phyloP scores from a whole-genome alignment of 1,140 invertebrate species.

The Reticulitermes speratus region DNA sequence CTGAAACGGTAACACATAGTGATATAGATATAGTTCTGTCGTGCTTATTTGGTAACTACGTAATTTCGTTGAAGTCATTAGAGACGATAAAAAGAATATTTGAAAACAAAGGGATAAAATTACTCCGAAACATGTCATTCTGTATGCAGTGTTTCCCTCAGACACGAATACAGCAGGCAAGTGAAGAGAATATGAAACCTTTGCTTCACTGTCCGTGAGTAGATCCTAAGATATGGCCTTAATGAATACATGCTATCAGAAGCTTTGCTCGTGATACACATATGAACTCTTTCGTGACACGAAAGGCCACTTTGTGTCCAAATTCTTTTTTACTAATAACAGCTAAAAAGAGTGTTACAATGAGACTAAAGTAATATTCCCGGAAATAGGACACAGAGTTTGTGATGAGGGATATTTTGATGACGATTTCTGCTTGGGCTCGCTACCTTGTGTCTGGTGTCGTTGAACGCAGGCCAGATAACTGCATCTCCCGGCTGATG shows the following conservation, averaged over 20 bases:
- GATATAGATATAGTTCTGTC: too few species aligned
- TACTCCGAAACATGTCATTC: background rate
- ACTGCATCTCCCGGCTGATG: background rate
- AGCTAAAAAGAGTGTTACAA: background rate
- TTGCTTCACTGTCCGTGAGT: background rate
- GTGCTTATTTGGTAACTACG: too few species aligned
- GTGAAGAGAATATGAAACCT: background rate
- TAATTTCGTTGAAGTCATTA: too few species aligned
- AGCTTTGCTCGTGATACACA: background rate
- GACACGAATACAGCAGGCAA: background rate
- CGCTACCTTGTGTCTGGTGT: background rate
- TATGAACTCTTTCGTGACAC: background rate
- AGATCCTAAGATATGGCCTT: background rate
- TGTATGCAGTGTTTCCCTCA: background rate
- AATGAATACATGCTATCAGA: background rate
- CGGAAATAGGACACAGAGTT: background rate
- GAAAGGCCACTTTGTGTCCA: background rate
- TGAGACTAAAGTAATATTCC: background rate
- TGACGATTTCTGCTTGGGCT: background rate
- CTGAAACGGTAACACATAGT: too few species aligned
- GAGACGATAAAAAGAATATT: too few species aligned
- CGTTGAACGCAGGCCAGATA: background rate
- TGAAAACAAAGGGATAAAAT: background rate
- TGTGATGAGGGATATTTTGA: background rate
- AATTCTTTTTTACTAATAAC: background rate